Evolutionary conservation across 2,888 invertebrate genomes (phyloP), one percentile per base, ranked within the genome.

Genomic region (Brachylomia viminalis): DNA sequence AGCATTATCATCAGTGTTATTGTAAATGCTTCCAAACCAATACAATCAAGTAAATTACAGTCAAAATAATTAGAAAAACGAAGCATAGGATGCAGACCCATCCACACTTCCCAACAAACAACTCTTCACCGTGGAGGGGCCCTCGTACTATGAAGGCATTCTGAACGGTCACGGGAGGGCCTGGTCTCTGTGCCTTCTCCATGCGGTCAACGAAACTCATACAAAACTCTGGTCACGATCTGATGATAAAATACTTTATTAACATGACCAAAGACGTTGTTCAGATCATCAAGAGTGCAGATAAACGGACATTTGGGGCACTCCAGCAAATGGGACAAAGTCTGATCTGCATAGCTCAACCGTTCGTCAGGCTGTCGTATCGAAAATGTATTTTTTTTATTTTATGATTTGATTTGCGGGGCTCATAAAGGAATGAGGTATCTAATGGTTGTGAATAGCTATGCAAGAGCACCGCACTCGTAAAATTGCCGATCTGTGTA

Each of bases 211-310:
- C 68, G 38, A 65, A n/a, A 27, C n/a, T 27, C 13, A 68, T 17
- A 38, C 23, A 13, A 30, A 42, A 56, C 42, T 27, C 20, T 7
- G 13, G 13, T n/a, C 11, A 47, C 10, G n/a, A 67, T 38, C 68
- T 54, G 67, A 54, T 52, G 38, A 67, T 38, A 17, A 67, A 54
- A 67, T 52, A 67, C 49, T 27, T 30, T 45, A 47, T 47, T 13
- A 42, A 20, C 47, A 23, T 42, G n/a, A 61, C 17, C 58, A 58
- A 17, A 58, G 8, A 17, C 30, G 2, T 58, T 58, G 30, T 58
- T 58, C 7, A 30, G 30, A 30, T 58, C 58, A 58, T 17, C 58
- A 30, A 30, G 17, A 30, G 17, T 30, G 17, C 30, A 17, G 58
- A 8, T 30, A 30, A 30, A 17, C 8, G 58, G 30, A 58, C 17